These are phyloP conservation scores for Acomys russatus DNA, from an alignment of 2,797 vertebrate species.

Conservation along the genomic window DNA sequence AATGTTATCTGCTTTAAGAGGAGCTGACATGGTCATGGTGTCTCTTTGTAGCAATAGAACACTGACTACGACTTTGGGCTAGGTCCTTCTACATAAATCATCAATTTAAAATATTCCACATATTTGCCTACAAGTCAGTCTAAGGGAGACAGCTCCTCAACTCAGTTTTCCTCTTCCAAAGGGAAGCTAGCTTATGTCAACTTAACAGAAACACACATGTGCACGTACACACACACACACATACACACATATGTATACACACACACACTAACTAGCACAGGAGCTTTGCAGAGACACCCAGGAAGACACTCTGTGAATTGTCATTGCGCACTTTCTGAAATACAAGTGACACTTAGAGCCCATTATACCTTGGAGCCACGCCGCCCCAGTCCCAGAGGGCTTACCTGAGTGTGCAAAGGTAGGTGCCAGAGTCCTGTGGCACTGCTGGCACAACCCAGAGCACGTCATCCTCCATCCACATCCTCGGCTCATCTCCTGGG, in stretches of 20 bases:
- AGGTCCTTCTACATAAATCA: no score
- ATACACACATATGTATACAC: neutral
- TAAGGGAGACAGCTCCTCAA: neutral
- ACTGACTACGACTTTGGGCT: neutral
- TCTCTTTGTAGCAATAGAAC: neutral
- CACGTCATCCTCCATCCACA: slow-evolving; percentile 80
- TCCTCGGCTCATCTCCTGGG: slow-evolving; percentile 81
- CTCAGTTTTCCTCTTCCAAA: neutral
- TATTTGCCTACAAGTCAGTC: neutral
- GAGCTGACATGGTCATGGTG: neutral
- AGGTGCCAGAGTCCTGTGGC: slow-evolving; percentile 92
- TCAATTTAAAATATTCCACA: neutral
- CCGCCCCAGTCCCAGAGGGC: neutral
- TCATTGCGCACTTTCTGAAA: neutral
- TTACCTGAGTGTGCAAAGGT: slow-evolving; percentile 93
- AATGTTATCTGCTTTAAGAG: neutral
- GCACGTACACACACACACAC: neutral
- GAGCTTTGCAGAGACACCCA: neutral
- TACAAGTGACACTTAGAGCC: no score
- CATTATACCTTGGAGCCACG: neutral
- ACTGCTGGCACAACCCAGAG: slow-evolving; percentile 94
- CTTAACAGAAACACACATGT: neutral
- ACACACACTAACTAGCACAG: neutral
- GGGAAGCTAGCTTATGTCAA: neutral
- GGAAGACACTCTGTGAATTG: no score